Evolutionary conservation across 2,113 vertebrate species (phyloP).

Genomic region (Myotis lucifugus): DNA sequence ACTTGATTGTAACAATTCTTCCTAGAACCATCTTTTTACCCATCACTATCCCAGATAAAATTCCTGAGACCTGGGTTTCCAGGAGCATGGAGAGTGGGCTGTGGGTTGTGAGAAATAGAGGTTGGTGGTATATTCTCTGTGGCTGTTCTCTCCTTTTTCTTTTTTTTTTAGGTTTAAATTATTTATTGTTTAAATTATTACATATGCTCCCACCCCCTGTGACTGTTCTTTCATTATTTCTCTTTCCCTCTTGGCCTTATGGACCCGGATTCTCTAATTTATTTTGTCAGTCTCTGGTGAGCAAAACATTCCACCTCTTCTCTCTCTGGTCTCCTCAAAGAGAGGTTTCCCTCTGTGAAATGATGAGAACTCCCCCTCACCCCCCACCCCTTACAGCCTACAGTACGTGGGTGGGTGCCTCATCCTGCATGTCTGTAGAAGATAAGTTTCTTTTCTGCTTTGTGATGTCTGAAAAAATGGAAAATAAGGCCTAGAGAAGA

Average conservation of each 20-base stretch:
- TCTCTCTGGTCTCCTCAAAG: neutral
- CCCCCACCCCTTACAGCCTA: neutral
- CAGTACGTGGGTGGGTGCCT: neutral
- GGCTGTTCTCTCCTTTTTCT: neutral
- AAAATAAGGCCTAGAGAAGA: conserved; percentile 23
- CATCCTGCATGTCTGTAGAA: neutral
- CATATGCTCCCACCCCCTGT: too few species aligned
- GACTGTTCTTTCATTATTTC: neutral
- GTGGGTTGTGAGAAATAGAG: neutral
- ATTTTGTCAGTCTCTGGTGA: neutral
- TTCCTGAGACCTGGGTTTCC: neutral
- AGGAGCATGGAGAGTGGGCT: neutral
- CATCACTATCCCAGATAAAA: neutral
- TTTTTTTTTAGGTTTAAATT: too few species aligned
- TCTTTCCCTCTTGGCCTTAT: neutral
- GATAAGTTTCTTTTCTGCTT: conserved; percentile 70
- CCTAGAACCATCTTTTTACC: neutral
- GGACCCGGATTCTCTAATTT: neutral
- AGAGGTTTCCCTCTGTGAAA: conserved; percentile 35
- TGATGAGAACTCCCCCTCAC: neutral
- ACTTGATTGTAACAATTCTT: neutral
- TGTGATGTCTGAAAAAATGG: conserved; percentile 46
- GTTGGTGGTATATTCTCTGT: accelerated
- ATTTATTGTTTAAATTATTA: too few species aligned
- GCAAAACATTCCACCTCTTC: neutral